Conservation (phyloP, 2,888 invertebrate genomes). For the Atrina japonica region DNA sequence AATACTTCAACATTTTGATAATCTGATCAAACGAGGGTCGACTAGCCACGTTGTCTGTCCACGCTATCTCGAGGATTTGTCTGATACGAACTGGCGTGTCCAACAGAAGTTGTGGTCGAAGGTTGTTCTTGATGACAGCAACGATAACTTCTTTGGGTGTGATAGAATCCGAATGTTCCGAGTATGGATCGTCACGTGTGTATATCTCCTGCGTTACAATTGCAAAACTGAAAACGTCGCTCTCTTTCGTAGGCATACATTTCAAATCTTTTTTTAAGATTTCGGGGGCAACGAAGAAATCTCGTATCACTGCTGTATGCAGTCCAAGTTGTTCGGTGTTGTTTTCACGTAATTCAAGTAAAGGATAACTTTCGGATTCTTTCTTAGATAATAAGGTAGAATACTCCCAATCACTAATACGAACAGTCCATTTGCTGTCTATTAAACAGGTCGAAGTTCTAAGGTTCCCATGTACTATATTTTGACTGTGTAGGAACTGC, state of each 20-base stretch:
- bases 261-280: constrained; percentile 59
- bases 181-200: constrained; percentile 68
- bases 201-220: constrained; percentile 76
- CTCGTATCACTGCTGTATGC: constrained; percentile 16
- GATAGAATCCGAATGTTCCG: constrained; percentile 59
- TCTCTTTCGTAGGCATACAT: constrained; percentile 46
- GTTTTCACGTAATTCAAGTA: constrained; percentile 16
- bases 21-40: constrained; percentile 70
- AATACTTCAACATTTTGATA: constrained; percentile 61
- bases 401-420: constrained; percentile 75
- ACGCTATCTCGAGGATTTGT: constrained; percentile 66
- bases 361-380: constrained; percentile 18
- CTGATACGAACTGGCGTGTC: constrained; percentile 60
- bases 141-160: constrained; percentile 62
- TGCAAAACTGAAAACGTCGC: constrained; percentile 74
- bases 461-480: constrained; percentile 74
- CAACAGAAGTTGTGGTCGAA: constrained; percentile 61
- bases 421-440: constrained; percentile 76
- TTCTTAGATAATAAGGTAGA: constrained; percentile 46
- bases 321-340: constrained; percentile 4
- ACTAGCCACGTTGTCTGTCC: constrained; percentile 60
- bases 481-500: constrained; percentile 73
- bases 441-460: constrained; percentile 68
- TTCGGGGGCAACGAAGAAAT: constrained; percentile 76
- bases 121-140: constrained; percentile 58